phyloP scores from a whole-genome alignment of 2,113 vertebrate genomes.

The Bos javanicus region DNA sequence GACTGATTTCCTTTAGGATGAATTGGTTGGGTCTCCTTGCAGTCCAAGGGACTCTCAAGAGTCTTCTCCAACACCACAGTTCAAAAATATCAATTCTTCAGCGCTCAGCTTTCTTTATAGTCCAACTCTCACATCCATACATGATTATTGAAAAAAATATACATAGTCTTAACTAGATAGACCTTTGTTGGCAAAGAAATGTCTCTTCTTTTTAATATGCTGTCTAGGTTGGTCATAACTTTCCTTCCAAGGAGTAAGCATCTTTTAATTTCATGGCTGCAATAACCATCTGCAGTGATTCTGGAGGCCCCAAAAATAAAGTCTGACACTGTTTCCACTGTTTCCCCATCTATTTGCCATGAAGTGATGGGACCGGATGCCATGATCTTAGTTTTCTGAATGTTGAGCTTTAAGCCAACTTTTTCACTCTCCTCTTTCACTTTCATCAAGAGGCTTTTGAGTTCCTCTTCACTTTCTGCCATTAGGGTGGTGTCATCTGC shows the following conservation, averaged over 20 bases:
- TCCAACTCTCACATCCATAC: not conserved
- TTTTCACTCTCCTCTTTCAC: not conserved
- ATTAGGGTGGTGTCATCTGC: not conserved
- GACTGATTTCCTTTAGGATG: not conserved
- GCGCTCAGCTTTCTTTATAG: fast-evolving
- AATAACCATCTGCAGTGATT: not conserved
- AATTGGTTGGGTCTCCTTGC: not conserved
- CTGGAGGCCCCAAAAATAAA: not conserved
- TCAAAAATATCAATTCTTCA: not conserved
- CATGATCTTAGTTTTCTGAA: not conserved
- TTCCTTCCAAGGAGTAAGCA: not conserved
- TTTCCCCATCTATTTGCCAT: not conserved
- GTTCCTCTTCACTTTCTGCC: not conserved
- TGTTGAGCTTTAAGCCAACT: not conserved
- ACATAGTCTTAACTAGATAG: not conserved
- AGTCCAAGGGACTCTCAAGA: not conserved
- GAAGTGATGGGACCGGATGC: not conserved
- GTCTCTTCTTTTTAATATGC: not conserved
- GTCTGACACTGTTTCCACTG: too few species aligned
- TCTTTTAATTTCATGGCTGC: not conserved
- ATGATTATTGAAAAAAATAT: not conserved
- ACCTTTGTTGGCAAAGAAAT: not conserved
- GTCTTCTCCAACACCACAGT: not conserved
- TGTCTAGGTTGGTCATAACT: not conserved
- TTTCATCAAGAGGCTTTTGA: not conserved